These are phyloP conservation scores for Coenobita brevimanus DNA, from an alignment of 1,140 invertebrate species.

Conservation along the genomic window DNA sequence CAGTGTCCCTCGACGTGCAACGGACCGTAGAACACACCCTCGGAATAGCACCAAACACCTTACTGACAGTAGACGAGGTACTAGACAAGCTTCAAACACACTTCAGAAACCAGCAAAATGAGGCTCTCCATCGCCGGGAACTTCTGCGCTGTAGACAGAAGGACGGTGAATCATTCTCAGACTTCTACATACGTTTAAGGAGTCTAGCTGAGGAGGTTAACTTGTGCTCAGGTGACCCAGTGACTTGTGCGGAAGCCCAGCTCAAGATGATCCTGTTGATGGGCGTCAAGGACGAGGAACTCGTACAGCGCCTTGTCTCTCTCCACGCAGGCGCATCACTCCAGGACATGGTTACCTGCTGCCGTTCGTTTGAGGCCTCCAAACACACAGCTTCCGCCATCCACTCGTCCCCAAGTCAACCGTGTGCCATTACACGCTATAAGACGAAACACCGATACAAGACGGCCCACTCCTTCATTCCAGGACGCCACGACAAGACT, in stretches of 20 bases:
- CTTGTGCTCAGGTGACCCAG: background rate
- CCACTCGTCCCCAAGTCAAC: constrained; percentile 6
- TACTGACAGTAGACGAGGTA: background rate
- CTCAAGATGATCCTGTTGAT: background rate
- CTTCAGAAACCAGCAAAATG: background rate
- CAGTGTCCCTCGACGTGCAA: constrained; percentile 1
- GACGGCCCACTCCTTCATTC: background rate
- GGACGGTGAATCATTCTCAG: constrained; percentile 1
- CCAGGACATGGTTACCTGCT: constrained; percentile 8
- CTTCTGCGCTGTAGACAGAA: background rate
- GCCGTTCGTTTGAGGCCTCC: background rate
- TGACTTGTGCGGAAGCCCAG: background rate
- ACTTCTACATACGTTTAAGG: background rate
- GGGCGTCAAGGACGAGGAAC: constrained; percentile 1
- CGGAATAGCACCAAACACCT: background rate
- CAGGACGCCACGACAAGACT: background rate
- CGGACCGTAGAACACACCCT: background rate
- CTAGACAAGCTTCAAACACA: background rate
- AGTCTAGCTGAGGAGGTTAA: background rate
- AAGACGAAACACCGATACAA: background rate
- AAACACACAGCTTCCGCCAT: background rate
- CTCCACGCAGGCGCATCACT: background rate
- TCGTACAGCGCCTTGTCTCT: background rate
- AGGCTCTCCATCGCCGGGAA: background rate
- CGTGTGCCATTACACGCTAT: background rate